Conservation (phyloP, 2,113 vertebrate species). For the Nesogale talazaci region DNA sequence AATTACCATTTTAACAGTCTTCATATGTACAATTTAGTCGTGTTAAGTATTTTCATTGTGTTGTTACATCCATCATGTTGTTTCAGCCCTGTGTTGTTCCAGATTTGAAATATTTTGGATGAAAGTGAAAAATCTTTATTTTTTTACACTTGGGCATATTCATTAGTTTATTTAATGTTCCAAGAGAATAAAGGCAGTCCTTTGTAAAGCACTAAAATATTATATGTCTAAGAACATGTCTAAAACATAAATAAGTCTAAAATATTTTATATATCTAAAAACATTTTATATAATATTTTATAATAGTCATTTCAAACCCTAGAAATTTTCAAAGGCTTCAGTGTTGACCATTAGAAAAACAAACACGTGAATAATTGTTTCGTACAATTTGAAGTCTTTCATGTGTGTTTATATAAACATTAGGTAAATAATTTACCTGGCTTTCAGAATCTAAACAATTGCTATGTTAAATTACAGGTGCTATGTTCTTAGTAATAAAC, state of each 20-base stretch:
- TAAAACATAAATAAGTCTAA: no score
- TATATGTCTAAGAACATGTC: no score
- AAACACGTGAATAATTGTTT: no score
- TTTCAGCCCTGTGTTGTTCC: no score
- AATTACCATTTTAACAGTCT: not conserved
- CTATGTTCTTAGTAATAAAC: conserved; percentile 21
- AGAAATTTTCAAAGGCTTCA: no score
- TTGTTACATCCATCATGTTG: not conserved
- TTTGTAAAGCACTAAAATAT: conserved; percentile 46
- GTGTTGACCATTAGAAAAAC: no score
- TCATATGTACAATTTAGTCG: not conserved
- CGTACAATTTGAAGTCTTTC: conserved; percentile 34
- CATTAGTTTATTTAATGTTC: not conserved
- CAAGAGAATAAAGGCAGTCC: conserved; percentile 38
- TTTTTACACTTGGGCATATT: conserved; percentile 47
- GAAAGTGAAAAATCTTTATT: conserved; percentile 4
- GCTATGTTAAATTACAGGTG: not conserved
- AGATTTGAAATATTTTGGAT: conserved; percentile 51
- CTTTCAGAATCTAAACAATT: conserved; percentile 11
- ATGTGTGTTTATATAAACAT: conserved; percentile 49
- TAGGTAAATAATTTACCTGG: conserved; percentile 36
- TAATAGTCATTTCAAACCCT: no score
- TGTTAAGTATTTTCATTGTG: not conserved
- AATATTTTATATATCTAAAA: no score
- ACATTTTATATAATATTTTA: no score